A percentile compares a stretch with the other conserved stretches of the same genome.
Evolutionary conservation across 92 coral and sea anemone genomes (phyloP).

Genomic region (Porites evermanni): DNA sequence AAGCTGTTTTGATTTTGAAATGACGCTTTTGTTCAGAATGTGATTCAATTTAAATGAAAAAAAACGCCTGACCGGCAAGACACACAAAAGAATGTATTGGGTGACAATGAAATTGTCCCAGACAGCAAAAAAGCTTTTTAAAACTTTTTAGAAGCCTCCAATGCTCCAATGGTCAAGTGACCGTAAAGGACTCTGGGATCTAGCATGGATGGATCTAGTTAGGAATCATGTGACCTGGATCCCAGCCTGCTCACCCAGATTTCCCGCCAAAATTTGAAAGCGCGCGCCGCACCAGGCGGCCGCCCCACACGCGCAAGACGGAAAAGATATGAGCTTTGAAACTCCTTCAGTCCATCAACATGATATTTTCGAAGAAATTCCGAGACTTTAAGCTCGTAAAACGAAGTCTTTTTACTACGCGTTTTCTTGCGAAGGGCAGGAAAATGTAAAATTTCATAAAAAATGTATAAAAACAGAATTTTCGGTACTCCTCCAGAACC

Average conservation of each 20-base stretch:
- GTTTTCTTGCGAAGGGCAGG: neutral
- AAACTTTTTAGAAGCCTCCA: too few species aligned
- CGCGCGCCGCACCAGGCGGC: neutral
- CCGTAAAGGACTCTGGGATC: neutral
- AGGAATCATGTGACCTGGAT: neutral
- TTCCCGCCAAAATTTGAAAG: constrained; percentile 7
- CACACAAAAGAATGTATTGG: too few species aligned
- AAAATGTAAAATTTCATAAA: neutral
- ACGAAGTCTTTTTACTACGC: too few species aligned
- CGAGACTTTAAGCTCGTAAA: neutral
- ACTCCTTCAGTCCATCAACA: neutral
- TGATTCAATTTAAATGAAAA: too few species aligned
- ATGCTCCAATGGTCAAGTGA: neutral
- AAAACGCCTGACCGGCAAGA: too few species aligned
- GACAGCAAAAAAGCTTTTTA: neutral
- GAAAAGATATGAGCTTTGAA: neutral
- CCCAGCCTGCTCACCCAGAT: neutral
- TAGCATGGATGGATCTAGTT: too few species aligned
- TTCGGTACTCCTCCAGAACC: constrained; percentile 99
- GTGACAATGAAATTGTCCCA: neutral
- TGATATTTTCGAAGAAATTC: neutral
- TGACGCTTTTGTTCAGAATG: too few species aligned
- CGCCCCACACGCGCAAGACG: neutral
- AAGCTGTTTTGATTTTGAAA: neutral
- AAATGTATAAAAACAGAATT: constrained; percentile 85